phyloP scores from a whole-genome alignment of 1,140 invertebrate species.

The Proales similis region DNA sequence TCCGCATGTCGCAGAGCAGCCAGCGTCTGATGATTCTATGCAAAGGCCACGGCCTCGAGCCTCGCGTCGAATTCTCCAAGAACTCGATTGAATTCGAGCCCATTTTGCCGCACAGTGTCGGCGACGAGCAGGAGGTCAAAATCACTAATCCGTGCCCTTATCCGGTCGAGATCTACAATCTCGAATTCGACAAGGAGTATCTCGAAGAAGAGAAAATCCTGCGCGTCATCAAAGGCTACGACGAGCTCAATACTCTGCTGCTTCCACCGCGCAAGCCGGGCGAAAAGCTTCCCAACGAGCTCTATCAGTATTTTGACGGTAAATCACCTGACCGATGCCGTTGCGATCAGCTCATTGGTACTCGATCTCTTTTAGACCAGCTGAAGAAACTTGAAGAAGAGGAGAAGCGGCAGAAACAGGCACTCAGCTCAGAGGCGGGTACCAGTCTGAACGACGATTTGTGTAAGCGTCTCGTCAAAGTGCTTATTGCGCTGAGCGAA shows the following conservation, averaged over 20 bases:
- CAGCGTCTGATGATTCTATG: conserved; percentile 49
- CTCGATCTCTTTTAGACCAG: conserved; percentile 47
- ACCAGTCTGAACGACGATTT: conserved; percentile 38
- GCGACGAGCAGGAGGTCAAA: conserved; percentile 49
- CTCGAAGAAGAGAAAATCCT: conserved; percentile 53
- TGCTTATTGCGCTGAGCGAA: too few relatives aligned
- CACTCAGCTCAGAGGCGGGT: conserved; percentile 36
- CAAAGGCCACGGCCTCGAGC: conserved; percentile 50
- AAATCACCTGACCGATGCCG: too few relatives aligned
- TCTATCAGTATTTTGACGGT: conserved; percentile 51
- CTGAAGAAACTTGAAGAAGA: conserved; percentile 49
- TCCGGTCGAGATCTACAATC: conserved; percentile 52
- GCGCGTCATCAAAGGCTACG: conserved; percentile 52
- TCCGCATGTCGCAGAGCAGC: conserved; percentile 51
- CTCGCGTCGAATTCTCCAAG: conserved; percentile 46
- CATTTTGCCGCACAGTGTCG: conserved; percentile 50
- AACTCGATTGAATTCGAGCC: conserved; percentile 52
- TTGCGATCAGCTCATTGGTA: too few relatives aligned
- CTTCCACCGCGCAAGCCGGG: conserved; percentile 47
- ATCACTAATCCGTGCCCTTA: conserved; percentile 51
- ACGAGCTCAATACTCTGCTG: conserved; percentile 51
- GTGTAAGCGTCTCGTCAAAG: too few relatives aligned
- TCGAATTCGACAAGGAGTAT: conserved; percentile 51
- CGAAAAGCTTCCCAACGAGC: conserved; percentile 50
- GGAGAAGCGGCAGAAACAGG: conserved; percentile 43